Base-by-base conservation (phyloP, 92 coral and sea anemone genomes). In the Scolanthus callimorphus region DNA sequence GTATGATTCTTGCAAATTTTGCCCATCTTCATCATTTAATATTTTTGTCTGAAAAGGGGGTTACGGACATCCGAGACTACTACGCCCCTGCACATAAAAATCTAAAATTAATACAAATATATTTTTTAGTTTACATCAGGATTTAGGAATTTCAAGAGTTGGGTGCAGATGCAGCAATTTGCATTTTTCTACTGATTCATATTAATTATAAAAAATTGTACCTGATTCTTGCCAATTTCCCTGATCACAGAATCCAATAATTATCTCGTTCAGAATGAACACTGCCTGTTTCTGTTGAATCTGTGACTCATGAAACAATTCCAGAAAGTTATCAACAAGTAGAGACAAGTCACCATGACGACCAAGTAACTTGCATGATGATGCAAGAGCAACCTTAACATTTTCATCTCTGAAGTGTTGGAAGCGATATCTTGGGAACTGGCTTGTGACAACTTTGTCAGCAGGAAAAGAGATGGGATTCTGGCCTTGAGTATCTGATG, bases 291-390 rank as follows among this genome's bases (percentile, higher is more conserved):
- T 92, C 81, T 74, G 81, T 49, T 88, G 79, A 10, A 61, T 71
- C 28, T 63, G 54, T 0, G 98, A 92, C 55, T 85, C 88, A 17
- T 80, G 90, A 59, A 88, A 92, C 85, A 88, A 45, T 30, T 92
- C 98, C 37, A 92, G 78, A 49, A 92, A 88, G 70, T 92, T 78
- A 48, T 92, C 98, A 28, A 78, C 77, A 27, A 88, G 55, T 15
- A 92, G 79, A 3, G 82, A 39, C 39, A 88, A 59, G 72, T 88
- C 65, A 25, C 96, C 96, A 84, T 84, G 67, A 70, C 51, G 59
- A 84, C 98, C 98, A 58, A 92, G 83, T 27, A 69, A 28, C 37
- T 74, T 71, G 51, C 98, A 92, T 46, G 75, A 60, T 27, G 62
- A 89, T 57, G 41, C 64, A 55, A 88, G 39, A 2, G 87, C 79